Evolutionary conservation across 2,113 vertebrate genomes (phyloP).

Genomic region (Elaphurus davidianus): DNA sequence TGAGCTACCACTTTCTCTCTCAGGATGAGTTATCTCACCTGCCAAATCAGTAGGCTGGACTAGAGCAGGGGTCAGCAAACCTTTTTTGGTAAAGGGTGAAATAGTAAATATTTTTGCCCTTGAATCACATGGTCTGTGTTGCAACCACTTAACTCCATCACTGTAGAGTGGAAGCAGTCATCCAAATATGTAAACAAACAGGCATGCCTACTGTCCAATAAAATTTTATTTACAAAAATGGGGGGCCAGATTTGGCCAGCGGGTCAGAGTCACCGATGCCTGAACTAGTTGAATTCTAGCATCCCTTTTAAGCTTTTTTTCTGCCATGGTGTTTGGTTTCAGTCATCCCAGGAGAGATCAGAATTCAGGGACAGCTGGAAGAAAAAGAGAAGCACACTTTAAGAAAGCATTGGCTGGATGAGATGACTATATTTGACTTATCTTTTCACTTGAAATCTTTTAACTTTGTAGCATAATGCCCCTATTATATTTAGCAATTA

Average conservation of each 20-base stretch:
- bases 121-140: not conserved
- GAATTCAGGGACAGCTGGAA: not conserved
- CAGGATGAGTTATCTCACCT: not conserved
- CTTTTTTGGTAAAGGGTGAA: not conserved
- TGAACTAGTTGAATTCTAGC: not conserved
- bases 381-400: not conserved
- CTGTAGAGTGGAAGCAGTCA: not conserved
- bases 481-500: conserved; percentile 77
- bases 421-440: conserved; percentile 70
- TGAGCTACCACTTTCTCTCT: not conserved
- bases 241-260: not conserved
- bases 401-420: conserved; percentile 35
- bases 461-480: conserved; percentile 70
- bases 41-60: not conserved
- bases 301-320: not conserved
- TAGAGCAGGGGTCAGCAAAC: not conserved
- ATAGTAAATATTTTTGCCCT: conserved; percentile 9
- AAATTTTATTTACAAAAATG: conserved; percentile 19
- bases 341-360: not conserved
- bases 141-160: not conserved
- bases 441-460: conserved; percentile 72
- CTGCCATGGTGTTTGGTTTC: not conserved
- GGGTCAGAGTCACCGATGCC: not conserved
- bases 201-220: not conserved
- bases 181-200: not conserved